These are phyloP conservation scores for Gavia stellata DNA, from an alignment of 2,113 vertebrate species.

Conservation along the genomic window DNA sequence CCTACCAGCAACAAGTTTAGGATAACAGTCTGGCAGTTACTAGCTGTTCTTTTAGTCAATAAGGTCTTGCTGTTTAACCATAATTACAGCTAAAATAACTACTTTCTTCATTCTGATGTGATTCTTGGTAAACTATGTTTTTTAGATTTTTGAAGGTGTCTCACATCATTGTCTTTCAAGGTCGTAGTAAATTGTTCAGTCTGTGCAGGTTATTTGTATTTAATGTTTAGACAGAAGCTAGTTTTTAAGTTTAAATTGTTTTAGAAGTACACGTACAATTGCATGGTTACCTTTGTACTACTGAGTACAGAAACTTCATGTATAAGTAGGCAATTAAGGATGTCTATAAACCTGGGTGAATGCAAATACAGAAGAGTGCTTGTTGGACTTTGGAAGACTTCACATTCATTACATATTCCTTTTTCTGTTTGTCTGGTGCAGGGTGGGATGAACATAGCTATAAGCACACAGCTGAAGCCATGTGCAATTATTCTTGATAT, in stretches of 20 bases:
- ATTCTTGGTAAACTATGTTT: neutral
- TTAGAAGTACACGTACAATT: neutral
- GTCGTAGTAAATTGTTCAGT: neutral
- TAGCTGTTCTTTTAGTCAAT: neutral
- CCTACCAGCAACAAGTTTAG: neutral
- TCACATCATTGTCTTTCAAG: neutral
- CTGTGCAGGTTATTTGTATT: neutral
- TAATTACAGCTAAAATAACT: neutral
- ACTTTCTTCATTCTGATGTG: neutral
- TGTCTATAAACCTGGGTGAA: neutral
- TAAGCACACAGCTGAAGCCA: neutral
- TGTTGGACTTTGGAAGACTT: slow-evolving; percentile 23
- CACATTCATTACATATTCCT: neutral
- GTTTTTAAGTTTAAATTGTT: neutral
- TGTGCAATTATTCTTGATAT: neutral
- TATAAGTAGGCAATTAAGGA: neutral
- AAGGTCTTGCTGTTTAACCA: neutral
- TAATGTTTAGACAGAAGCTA: neutral
- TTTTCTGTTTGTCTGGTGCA: neutral
- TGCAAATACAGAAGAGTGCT: neutral
- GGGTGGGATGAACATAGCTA: neutral
- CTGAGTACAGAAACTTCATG: neutral
- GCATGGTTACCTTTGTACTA: neutral
- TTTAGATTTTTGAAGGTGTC: neutral
- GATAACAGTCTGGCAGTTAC: neutral